Base-by-base conservation (phyloP, 2,797 vertebrate species). In the Clarias platycephalus region DNA sequence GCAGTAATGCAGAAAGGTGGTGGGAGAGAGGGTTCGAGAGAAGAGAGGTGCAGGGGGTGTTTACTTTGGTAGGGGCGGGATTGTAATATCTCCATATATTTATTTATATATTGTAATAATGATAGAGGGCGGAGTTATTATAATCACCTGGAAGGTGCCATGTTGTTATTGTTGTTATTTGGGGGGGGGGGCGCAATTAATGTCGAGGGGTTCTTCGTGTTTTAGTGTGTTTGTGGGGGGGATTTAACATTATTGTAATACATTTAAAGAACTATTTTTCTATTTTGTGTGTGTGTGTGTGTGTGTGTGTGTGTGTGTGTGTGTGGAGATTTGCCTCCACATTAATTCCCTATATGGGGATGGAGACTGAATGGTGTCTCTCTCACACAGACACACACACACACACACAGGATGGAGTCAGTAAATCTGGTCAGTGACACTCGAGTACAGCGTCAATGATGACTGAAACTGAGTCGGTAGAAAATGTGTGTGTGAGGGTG, bases 1-100 rank as follows among this genome's bases (percentile, higher is more conserved):
- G 93, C 93, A 86, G 88, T 92, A 92, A 92, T 91, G 91, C 91
- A 89, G 86, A 92, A 91, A 89, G 88, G 84, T 83, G 4, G 24
- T 5, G 68, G 0, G 22, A 84, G 40, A 31, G 84, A 49, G 6
- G 3, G 64, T 2, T 13, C 0, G 28, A 16, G 31, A 34, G 16
- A 4, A 15, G 13, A 26, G 49, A 68, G 77, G 79, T 76, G 85
- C 22, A 81, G 80, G 37, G 24, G 34, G 87, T 68, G 68, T 28
- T 71, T 49, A 49, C 37, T 71, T 67, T 82, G 40, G 62, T 66
- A 84, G 28, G 15, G 49, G 49, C 4, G 7, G 0, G 24, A 9
- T 26, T 53, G 28, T 20, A 75, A 28, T 18, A 72, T n/a, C 20
- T 71, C 31, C 3, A 8, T 22, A 8, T 55, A 3, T 28, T 9